Evolutionary conservation across 1,140 invertebrate species (phyloP).

Genomic region (Lasioglossum albipes): DNA sequence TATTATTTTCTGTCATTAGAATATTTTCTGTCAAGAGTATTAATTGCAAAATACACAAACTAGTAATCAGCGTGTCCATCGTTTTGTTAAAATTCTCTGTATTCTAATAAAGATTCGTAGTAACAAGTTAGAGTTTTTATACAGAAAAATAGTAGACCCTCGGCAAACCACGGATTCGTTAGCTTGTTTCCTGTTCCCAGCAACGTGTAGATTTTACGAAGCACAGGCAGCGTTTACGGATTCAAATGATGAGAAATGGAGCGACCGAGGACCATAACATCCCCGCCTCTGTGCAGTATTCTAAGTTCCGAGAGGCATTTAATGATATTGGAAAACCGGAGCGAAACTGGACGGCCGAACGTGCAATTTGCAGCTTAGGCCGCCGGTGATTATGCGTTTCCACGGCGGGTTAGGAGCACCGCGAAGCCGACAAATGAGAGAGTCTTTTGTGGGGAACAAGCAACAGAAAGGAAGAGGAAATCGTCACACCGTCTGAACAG

Average conservation of each 20-base stretch:
- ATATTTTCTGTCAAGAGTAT: no score
- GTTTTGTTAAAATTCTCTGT: no score
- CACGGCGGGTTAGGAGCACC: not conserved
- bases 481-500: constrained; percentile 14
- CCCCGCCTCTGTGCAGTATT: not conserved
- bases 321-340: not conserved
- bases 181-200: no score
- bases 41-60: no score
- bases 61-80: no score
- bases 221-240: no score
- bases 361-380: constrained; percentile 7
- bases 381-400: not conserved
- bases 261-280: not conserved
- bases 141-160: no score
- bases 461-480: constrained; percentile 17
- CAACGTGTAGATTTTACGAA: no score
- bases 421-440: not conserved
- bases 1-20: no score
- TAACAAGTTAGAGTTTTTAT: no score
- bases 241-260: not conserved
- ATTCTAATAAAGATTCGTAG: no score
- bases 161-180: no score
- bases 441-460: not conserved
- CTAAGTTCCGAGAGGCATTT: not conserved
- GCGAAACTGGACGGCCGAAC: not conserved